Evolutionary conservation across 1,140 invertebrate genomes (phyloP), one percentile per base, ranked within the genome.

Genomic region (Anthonomus grandis): DNA sequence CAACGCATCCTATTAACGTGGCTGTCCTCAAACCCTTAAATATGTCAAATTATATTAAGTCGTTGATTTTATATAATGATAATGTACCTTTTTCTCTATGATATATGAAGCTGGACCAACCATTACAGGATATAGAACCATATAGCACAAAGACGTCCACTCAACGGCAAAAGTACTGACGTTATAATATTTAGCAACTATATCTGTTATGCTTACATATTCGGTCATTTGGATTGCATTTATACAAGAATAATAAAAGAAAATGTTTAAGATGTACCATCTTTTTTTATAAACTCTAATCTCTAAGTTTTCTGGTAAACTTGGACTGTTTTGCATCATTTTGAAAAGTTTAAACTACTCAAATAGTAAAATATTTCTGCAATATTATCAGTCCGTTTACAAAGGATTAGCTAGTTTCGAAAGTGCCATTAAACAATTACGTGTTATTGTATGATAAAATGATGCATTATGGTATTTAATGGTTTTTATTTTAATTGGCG

Each of bases 161-260:
- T 90, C 85, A 2, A 90, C 80, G 12, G 77, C 73, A 1, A 78
- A 63, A 6, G 64, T 50, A 13, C 70, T 71, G 1, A 86, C 81
- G 8, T 69, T 67, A 64, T 83, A 83, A 60, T 81, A 83, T 46
- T 75, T 75, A 17, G 65, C 59, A 3, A 83, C 61, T 42, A 82
- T 75, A 49, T 79, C 79, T 13, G 72, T 71, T 34, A 83, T 77
- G 50, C 81, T 81, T 6, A 76, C 73, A 59, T 80, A 82, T 56
- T 83, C 75, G 22, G 80, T 73, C 78, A 79, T 81, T 48, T 82
- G 80, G 71, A 52, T 42, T 4, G 39, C 18, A 18, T 42, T 42
- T 13, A 42, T 42, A 18, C n/a, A 42, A 3, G 39, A 15, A 13
- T 42, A 48, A 13, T 49, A 54, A 22, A 51, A 58, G 15, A 62